Evolutionary conservation across 1,140 invertebrate species (phyloP), one percentile per base, ranked within the genome.

Genomic region (Ericerus pela): DNA sequence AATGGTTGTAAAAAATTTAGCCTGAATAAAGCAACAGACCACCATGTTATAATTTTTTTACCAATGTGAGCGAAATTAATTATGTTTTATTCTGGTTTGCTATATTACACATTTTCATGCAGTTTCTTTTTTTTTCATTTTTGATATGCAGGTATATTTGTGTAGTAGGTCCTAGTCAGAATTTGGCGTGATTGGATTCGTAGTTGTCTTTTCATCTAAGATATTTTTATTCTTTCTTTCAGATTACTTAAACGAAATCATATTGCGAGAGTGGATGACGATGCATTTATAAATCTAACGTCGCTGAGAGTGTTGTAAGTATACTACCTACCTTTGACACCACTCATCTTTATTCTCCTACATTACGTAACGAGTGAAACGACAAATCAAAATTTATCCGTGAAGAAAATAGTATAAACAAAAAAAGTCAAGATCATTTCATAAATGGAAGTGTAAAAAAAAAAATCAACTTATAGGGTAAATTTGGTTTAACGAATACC

Each of bases 221-320:
- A n/a, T n/a, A n/a, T n/a, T n/a, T n/a, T n/a, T n/a, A n/a, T n/a
- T n/a, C n/a, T 55, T 38, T 55, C n/a, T 59, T 66, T 16, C 72
- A 83, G 80, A 64, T 74, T 80, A 62, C 69, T 83, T 60, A 78
- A 80, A 67, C 72, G 79, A 62, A 83, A 82, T 72, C 76, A 76
- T 69, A 75, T 85, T 59, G 72, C 69, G 58, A 68, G 69, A 59
- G 79, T 84, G 62, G 74, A 79, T 58, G 73, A 75, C 55, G 70
- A 77, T 36, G 80, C 79, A 24, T 81, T 84, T 64, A 66, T 68
- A 55, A 79, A 79, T 69, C 68, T 84, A 58, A 75, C 75, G 56
- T 76, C 74, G 58, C 69, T 84, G 60, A 73, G 73, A 72, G 72
- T 83, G 61, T 66, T 85, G 82, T 85, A 74, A 82, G 82, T 82